Evolutionary conservation across 2,888 invertebrate species (phyloP).

Genomic region (Oithona nana): DNA sequence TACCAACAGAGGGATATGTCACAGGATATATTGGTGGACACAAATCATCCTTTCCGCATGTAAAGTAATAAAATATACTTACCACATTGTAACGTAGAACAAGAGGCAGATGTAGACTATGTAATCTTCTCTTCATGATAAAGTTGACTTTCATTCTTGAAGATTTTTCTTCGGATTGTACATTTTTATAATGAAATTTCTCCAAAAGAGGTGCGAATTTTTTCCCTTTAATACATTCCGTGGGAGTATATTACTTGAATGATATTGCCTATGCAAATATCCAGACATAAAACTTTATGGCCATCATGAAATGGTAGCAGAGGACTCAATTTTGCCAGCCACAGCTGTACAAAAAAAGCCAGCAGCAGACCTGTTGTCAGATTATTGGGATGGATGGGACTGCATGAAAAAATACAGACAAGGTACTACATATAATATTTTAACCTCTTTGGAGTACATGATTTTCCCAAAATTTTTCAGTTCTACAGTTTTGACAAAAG

Average conservation of each 20-base stretch:
- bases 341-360: too few relatives aligned
- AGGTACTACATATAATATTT: too few relatives aligned
- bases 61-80: too few relatives aligned
- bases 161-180: too few relatives aligned
- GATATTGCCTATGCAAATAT: constrained; percentile 10
- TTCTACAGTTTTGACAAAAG: too few relatives aligned
- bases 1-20: background rate
- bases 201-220: background rate
- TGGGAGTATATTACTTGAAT: background rate
- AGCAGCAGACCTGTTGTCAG: background rate
- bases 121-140: too few relatives aligned
- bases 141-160: too few relatives aligned
- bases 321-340: background rate
- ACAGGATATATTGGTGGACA: background rate
- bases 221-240: background rate
- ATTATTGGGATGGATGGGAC: background rate
- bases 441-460: too few relatives aligned
- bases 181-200: too few relatives aligned
- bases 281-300: constrained; percentile 4
- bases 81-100: too few relatives aligned
- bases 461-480: too few relatives aligned
- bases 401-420: background rate
- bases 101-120: too few relatives aligned
- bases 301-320: background rate
- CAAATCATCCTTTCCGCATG: background rate